Percentiles rank a stretch among this genome's conserved stretches.
phyloP scores from a whole-genome alignment of 92 coral and sea anemone species.

The Bergia sp. region DNA sequence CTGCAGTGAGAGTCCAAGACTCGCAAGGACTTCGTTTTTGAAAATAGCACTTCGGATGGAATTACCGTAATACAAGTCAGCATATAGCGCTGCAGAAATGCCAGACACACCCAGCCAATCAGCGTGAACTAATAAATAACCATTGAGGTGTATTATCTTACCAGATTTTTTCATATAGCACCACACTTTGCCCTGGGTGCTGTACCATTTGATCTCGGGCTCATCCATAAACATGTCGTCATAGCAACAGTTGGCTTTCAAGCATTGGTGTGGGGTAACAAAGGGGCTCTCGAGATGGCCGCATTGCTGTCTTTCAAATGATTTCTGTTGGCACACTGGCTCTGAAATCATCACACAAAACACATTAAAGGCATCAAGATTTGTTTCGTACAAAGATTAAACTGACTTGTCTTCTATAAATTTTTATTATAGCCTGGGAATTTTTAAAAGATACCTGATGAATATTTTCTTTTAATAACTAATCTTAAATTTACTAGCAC shows the following conservation, averaged over 20 bases:
- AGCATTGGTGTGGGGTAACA: conserved; percentile 62
- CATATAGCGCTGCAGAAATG: not conserved
- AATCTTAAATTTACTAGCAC: too few relatives aligned
- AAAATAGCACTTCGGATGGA: too few relatives aligned
- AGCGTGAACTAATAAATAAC: not conserved
- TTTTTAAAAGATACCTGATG: too few relatives aligned
- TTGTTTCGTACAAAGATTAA: not conserved
- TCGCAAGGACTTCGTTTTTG: too few relatives aligned
- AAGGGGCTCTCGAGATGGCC: conserved; percentile 48
- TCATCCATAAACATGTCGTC: conserved; percentile 72
- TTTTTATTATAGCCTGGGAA: too few relatives aligned
- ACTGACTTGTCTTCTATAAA: too few relatives aligned
- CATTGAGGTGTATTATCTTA: not conserved
- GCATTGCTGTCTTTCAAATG: conserved; percentile 60
- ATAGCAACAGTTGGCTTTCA: conserved; percentile 67
- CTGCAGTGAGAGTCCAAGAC: too few relatives aligned
- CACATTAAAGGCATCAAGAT: not conserved
- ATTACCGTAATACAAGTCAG: too few relatives aligned
- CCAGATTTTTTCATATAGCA: conserved; percentile 45
- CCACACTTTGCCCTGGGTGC: conserved; percentile 53
- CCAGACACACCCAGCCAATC: not conserved
- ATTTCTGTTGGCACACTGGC: conserved; percentile 51
- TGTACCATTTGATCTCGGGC: conserved; percentile 48
- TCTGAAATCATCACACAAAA: not conserved
- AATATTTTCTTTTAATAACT: too few relatives aligned